A percentile compares a stretch with the other conserved stretches of the same genome.
phyloP scores from a whole-genome alignment of 2,797 vertebrate genomes.

The Phoeniculus purpureus region DNA sequence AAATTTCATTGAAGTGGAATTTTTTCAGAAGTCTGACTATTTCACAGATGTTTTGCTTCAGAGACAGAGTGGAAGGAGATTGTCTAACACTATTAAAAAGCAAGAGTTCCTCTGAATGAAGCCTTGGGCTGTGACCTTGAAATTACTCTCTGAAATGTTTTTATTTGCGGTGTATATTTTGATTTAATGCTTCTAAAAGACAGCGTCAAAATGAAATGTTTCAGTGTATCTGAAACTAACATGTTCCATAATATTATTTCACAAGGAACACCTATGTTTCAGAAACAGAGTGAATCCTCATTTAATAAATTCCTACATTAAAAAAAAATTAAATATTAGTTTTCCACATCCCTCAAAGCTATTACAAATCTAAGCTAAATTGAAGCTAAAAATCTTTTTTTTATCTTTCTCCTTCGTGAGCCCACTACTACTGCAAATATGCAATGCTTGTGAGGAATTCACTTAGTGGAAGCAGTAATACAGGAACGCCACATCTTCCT shows the following conservation, averaged over 20 bases:
- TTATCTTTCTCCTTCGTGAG: neutral
- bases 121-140: neutral
- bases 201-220: neutral
- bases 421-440: neutral
- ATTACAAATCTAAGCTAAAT: neutral
- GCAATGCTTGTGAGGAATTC: neutral
- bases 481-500: neutral
- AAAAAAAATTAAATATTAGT: neutral
- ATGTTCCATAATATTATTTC: neutral
- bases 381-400: neutral
- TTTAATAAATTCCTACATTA: neutral
- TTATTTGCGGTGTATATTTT: neutral
- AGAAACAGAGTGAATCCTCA: neutral
- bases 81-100: neutral
- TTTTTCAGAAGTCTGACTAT: neutral
- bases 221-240: neutral
- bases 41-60: neutral
- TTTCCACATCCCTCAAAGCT: neutral
- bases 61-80: neutral
- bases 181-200: neutral
- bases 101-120: neutral
- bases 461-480: neutral
- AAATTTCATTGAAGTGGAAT: neutral
- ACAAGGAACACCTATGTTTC: neutral
- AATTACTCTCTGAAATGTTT: neutral